Evolutionary conservation across 1,140 invertebrate species (phyloP).

Genomic region (Heliconius congener): DNA sequence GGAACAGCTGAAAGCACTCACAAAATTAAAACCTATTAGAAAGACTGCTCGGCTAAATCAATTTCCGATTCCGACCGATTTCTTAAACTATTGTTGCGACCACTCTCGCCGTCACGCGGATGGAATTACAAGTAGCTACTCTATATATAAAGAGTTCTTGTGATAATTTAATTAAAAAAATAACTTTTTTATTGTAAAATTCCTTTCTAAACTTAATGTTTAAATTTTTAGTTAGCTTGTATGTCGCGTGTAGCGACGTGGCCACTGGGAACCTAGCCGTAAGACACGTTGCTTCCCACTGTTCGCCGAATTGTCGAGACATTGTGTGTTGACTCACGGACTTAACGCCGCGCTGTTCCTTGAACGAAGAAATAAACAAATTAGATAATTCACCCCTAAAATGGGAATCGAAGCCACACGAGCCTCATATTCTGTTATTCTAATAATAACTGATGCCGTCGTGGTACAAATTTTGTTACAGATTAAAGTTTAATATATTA

Average conservation of each 20-base stretch:
- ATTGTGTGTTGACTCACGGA: neutral
- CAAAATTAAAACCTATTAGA: constrained; percentile 33
- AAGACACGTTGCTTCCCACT: neutral
- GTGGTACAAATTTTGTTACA: neutral
- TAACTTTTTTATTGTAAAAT: neutral
- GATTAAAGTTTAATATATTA: neutral
- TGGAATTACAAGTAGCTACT: constrained; percentile 58
- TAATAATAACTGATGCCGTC: too few relatives aligned
- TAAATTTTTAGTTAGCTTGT: neutral
- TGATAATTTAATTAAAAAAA: constrained; percentile 1
- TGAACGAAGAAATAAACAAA: neutral
- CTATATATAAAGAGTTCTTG: constrained; percentile 33
- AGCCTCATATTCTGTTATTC: too few relatives aligned
- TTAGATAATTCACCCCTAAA: neutral
- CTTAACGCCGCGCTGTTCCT: neutral
- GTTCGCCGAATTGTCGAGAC: neutral
- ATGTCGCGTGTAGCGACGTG: neutral
- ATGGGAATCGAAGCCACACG: neutral
- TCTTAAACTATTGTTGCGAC: constrained; percentile 60
- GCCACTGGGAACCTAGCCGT: neutral
- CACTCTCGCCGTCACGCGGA: constrained; percentile 52
- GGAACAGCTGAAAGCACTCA: constrained; percentile 31
- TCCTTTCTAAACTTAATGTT: too few relatives aligned
- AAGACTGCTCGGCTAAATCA: constrained; percentile 47
- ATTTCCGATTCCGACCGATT: constrained; percentile 64